These are phyloP conservation scores for Xanthia togata DNA, from an alignment of 2,888 invertebrate species.

Conservation along the genomic window DNA sequence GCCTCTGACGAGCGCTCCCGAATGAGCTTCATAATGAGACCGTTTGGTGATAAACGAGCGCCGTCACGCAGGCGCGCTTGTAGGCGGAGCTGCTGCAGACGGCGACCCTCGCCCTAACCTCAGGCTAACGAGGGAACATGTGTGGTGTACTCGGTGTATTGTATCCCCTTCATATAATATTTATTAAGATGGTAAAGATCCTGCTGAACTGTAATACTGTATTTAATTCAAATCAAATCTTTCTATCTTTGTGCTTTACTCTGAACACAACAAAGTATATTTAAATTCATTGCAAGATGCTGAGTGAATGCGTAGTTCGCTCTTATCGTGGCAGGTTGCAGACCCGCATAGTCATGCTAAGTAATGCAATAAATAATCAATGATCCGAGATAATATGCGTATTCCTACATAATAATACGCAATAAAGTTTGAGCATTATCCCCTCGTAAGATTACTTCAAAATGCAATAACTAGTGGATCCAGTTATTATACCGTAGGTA, in stretches of 20 bases:
- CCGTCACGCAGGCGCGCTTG: background rate
- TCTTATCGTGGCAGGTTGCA: background rate
- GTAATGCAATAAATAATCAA: background rate
- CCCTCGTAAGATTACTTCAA: conserved; percentile 27
- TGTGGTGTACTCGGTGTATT: background rate
- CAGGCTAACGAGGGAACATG: background rate
- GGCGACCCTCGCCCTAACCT: background rate
- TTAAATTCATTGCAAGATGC: background rate
- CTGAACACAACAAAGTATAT: background rate
- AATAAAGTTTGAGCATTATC: conserved; percentile 16
- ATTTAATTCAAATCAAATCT: background rate
- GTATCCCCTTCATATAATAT: background rate
- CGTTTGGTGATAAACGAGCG: background rate
- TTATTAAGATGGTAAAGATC: background rate
- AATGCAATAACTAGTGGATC: conserved; percentile 22
- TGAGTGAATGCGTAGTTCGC: background rate
- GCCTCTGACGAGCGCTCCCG: background rate
- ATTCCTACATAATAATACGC: conserved; percentile 3
- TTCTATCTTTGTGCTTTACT: background rate
- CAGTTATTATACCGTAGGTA: conserved; percentile 16
- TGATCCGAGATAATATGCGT: conserved; percentile 4
- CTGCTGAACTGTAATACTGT: background rate
- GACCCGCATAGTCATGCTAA: background rate
- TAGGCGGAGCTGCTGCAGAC: too few relatives aligned
- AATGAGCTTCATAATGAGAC: background rate